Evolutionary conservation across 1,140 invertebrate genomes (phyloP).

Genomic region (Acyrthosiphon pisum): DNA sequence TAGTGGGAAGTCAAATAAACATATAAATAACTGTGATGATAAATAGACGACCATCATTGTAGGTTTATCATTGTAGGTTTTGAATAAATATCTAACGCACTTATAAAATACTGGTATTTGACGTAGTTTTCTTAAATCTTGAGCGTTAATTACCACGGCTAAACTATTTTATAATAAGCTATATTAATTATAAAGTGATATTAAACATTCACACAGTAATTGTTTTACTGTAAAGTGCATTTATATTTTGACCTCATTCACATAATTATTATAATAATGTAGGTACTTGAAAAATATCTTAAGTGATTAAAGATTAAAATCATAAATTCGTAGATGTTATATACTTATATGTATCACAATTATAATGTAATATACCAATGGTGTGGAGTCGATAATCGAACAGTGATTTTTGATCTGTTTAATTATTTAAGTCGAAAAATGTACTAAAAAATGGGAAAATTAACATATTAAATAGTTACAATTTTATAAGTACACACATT

Average conservation of each 20-base stretch:
- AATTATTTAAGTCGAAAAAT: not conserved
- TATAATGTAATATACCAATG: not conserved
- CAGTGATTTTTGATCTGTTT: not conserved
- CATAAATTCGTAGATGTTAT: not conserved
- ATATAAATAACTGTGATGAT: not conserved
- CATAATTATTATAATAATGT: not conserved
- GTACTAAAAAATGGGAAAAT: not conserved
- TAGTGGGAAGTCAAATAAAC: not conserved
- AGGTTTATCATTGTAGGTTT: not conserved
- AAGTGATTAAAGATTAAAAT: not conserved
- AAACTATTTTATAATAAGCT: not conserved
- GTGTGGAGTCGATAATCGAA: not conserved
- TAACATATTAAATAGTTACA: not conserved
- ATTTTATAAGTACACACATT: no score
- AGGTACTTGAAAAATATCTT: not conserved
- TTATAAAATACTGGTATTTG: not conserved
- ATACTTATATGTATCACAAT: not conserved
- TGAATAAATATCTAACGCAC: not conserved
- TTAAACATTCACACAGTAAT: not conserved
- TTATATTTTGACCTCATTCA: slow-evolving; percentile 13
- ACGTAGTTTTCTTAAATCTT: not conserved
- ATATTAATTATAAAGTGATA: not conserved
- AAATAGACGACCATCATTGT: not conserved
- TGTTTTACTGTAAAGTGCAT: not conserved
- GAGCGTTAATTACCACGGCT: not conserved